Evolutionary conservation across 1,140 invertebrate species (phyloP), one percentile per base, ranked within the genome.

Genomic region (Bombus pyrosoma): DNA sequence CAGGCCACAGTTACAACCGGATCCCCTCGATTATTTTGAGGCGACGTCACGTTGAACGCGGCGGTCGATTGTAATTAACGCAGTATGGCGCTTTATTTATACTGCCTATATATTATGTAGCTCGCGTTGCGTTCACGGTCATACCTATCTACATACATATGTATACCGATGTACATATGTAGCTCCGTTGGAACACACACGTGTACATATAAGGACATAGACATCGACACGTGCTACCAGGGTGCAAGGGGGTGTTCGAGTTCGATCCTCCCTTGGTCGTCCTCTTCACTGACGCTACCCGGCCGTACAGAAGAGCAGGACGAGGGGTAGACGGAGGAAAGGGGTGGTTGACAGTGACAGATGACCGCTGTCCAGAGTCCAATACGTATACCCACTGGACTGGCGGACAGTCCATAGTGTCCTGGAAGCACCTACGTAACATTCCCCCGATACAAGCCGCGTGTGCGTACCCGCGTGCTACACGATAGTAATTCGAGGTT

Each of bases 171-270:
- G 62, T 85, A 80, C 64, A 72, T 81, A 86, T 81, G 75, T 91
- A 53, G 34, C 53, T 62, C 83, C 71, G 74, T 85, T 77, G 79
- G 66, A 64, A 73, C 79, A 82, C 84, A 86, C 77, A 83, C 85
- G 81, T 87, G 59, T 69, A 84, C 85, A 71, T 88, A 88, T 32
- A 85, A 76, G 75, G 85, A 90, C 78, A 78, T 90, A 89, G 91
- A 91, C 90, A 93, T 92, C 87, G 92, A 92, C 93, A 93, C 93
- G 93, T 93, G 92, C 91, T 93, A 86, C 81, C 85, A 74, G 87
- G 79, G 74, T 85, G 71, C 79, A 76, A 81, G 81, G 86, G 92
- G 34, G 34, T 66, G 89, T 80, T 86, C 85, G 87, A 82, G 72
- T 90, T 92, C 91, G 83, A 87, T 89, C 80, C 86, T 89, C 90